phyloP scores from a whole-genome alignment of 2,888 invertebrate species.

The Sphinx pinastri region DNA sequence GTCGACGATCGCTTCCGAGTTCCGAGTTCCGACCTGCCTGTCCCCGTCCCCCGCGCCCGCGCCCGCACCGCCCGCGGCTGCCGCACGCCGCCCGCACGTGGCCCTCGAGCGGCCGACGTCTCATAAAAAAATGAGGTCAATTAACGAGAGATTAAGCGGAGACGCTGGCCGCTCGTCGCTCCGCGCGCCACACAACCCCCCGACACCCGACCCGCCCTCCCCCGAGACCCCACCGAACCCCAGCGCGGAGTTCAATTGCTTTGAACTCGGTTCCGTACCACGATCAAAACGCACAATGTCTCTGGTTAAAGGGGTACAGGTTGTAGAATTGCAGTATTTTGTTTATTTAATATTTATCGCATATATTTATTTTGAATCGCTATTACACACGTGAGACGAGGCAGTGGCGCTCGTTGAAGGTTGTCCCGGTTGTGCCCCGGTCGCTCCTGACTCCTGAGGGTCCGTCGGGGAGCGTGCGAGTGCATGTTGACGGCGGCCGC shows the following conservation, averaged over 20 bases:
- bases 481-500: constrained; percentile 69
- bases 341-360: constrained; percentile 77
- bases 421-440: constrained; percentile 85
- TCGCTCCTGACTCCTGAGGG: constrained; percentile 64
- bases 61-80: neutral
- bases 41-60: constrained; percentile 31
- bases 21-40: constrained; percentile 34
- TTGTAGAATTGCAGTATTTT: constrained; percentile 79
- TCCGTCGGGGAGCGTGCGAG: constrained; percentile 78
- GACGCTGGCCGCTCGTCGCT: constrained; percentile 65
- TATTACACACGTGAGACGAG: constrained; percentile 65
- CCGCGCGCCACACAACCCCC: constrained; percentile 41
- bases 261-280: constrained; percentile 73
- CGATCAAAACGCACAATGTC: constrained; percentile 76
- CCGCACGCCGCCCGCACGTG: constrained; percentile 41
- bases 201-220: constrained; percentile 48
- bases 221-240: constrained; percentile 46
- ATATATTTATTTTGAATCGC: constrained; percentile 80
- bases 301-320: constrained; percentile 82
- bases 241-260: constrained; percentile 72
- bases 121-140: constrained; percentile 76
- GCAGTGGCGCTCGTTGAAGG: constrained; percentile 83
- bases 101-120: constrained; percentile 63
- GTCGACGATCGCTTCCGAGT: constrained; percentile 52
- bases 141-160: constrained; percentile 76